Evolutionary conservation across 2,113 vertebrate genomes (phyloP).

Genomic region (Pygoscelis adeliae): DNA sequence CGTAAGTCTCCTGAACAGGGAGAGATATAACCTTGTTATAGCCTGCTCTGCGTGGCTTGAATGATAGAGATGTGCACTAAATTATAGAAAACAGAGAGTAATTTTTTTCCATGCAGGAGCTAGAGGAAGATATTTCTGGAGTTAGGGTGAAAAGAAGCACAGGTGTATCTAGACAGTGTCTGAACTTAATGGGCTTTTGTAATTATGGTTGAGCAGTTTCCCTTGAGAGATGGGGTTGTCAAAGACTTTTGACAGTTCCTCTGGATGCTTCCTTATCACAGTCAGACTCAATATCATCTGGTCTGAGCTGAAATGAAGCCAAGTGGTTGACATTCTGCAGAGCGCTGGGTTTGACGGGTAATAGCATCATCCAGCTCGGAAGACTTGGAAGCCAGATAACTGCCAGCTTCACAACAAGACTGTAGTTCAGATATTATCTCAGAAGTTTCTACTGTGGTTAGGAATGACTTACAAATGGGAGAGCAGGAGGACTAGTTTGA

Average conservation of each 20-base stretch:
- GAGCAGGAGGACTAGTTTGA: background rate
- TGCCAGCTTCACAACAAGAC: background rate
- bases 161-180: background rate
- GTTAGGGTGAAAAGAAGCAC: background rate
- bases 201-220: background rate
- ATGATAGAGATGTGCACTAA: background rate
- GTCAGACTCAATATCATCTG: background rate
- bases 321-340: background rate
- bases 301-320: background rate
- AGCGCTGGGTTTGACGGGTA: background rate
- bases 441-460: background rate
- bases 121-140: background rate
- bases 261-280: background rate
- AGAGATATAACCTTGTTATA: background rate
- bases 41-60: background rate
- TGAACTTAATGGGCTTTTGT: background rate
- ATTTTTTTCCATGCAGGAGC: background rate
- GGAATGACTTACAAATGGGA: background rate
- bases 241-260: background rate
- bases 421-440: background rate
- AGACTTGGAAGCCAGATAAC: background rate
- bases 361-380: background rate
- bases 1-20: rapidly evolving
- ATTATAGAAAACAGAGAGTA: background rate
- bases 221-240: background rate